Percentiles rank a stretch among this genome's conserved stretches.
Evolutionary conservation across 2,797 vertebrate species (phyloP).

Genomic region (Aviceda cuculoides): DNA sequence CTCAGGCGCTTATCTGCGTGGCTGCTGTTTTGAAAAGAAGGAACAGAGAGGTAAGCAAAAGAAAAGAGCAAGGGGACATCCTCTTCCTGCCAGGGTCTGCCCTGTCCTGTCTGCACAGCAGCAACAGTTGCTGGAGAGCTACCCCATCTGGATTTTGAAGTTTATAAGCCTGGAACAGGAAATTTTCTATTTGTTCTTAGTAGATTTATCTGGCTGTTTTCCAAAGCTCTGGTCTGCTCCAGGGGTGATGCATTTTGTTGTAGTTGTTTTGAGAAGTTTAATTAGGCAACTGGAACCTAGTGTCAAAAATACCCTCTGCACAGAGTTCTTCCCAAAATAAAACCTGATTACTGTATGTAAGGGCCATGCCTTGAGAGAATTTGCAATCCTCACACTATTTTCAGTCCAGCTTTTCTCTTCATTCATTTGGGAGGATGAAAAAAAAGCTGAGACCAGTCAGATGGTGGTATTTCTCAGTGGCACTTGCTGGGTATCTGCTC

Average conservation of each 20-base stretch:
- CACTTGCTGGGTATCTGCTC: background rate
- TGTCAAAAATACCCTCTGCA: background rate
- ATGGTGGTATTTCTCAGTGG: background rate
- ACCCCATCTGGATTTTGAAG: background rate
- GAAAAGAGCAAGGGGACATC: background rate
- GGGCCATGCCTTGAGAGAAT: background rate
- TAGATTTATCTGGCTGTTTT: background rate
- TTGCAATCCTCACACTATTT: background rate
- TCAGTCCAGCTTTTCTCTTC: background rate
- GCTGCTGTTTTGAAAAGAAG: background rate
- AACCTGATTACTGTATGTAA: background rate
- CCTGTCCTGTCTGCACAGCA: background rate
- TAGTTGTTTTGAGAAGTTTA: background rate
- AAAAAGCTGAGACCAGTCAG: background rate
- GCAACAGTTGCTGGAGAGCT: background rate
- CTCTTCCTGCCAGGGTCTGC: background rate
- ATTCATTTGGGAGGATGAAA: background rate
- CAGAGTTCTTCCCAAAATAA: background rate
- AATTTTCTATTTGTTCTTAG: background rate
- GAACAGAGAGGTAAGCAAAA: background rate
- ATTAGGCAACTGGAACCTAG: background rate
- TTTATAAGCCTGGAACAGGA: background rate
- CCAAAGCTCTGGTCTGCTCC: background rate
- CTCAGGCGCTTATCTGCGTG: background rate
- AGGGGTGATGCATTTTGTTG: background rate